Evolutionary conservation across 2,113 vertebrate genomes (phyloP), one percentile per base, ranked within the genome.

Genomic region (Heliornis fulica): DNA sequence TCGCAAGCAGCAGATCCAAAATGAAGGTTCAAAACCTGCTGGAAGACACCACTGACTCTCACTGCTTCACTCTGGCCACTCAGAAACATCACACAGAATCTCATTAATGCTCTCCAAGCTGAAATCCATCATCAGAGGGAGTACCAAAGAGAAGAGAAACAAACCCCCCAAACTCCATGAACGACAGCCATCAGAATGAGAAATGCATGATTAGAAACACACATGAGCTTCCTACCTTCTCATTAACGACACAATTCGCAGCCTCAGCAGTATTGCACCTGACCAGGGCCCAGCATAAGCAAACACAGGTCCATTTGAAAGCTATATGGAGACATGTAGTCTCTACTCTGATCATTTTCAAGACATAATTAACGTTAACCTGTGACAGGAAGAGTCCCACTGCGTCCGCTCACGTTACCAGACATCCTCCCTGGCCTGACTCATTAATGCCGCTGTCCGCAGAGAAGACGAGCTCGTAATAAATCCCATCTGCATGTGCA

Each of bases 41-140:
- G 60, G 36, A 72, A 71, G 53, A 26, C 3, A 3, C 53, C 45
- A n/a, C 29, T 51, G 40, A 15, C n/a, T n/a, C 46, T 3, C 28
- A 23, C 13, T 45, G 57, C 38, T 71, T 79, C 32, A 34, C 53
- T 68, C 13, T 70, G 75, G 51, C 46, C 26, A 13, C 61, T 38
- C 57, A 10, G 78, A 15, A 65, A 46, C 1, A 31, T 32, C 7
- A 31, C 64, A 19, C 5, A 51, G 57, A 65, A 71, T 15, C 22
- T 51, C 32, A 16, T n/a, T n/a, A 23, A 0, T 0, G 13, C 17
- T 5, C 22, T 29, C 3, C 3, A 2, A 48, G 31, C 4, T 1
- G 11, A 86, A 46, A 53, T 11, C 68, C 77, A 36, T 0, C 0
- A 0, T 0, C 57, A 60, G 31, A 11, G 31, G 69, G 1, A 2